Conservation (phyloP, 2,888 invertebrate species). For the Apamea anceps region DNA sequence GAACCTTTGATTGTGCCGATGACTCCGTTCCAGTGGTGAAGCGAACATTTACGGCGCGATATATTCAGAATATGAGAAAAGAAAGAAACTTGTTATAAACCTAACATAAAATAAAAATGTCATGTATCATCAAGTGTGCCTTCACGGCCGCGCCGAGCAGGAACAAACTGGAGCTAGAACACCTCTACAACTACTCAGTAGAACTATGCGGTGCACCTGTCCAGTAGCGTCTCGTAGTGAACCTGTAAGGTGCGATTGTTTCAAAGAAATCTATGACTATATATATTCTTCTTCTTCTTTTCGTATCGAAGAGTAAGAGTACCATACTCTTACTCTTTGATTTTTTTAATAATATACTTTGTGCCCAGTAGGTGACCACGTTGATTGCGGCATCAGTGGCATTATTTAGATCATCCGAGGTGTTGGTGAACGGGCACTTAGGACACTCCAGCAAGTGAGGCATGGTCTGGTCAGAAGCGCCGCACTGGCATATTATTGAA, state of each 20-base stretch:
- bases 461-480: too few relatives aligned
- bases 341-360: too few relatives aligned
- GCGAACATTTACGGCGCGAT: conserved; percentile 4
- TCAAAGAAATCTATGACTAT: background rate
- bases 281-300: too few relatives aligned
- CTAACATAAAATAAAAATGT: background rate
- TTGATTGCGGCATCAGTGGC: too few relatives aligned
- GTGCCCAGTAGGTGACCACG: too few relatives aligned
- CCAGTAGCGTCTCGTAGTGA: background rate
- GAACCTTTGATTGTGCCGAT: conserved; percentile 51
- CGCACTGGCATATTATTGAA: too few relatives aligned
- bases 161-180: background rate
- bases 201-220: background rate
- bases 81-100: background rate
- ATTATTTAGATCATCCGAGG: too few relatives aligned
- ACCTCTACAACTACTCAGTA: background rate
- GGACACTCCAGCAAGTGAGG: too few relatives aligned
- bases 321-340: too few relatives aligned
- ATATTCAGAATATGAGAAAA: background rate
- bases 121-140: background rate
- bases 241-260: background rate
- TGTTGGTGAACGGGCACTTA: too few relatives aligned
- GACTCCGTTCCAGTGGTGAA: conserved; percentile 1
- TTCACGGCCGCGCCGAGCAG: background rate
- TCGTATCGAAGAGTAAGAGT: too few relatives aligned